phyloP scores from a whole-genome alignment of 2,888 invertebrate species.

The Notodonta ziczac region DNA sequence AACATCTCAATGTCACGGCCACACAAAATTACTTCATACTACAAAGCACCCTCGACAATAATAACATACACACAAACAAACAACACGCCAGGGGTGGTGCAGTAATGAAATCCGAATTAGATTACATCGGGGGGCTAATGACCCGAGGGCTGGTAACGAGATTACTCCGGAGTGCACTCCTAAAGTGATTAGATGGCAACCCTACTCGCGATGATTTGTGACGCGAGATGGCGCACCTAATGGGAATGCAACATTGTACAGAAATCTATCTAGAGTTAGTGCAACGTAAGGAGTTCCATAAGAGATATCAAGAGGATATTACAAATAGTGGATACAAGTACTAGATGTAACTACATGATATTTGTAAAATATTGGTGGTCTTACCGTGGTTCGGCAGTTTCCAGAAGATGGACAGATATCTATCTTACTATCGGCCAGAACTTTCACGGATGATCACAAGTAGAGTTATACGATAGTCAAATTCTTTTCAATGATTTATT shows the following conservation, averaged over 20 bases:
- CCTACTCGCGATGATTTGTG: slow-evolving; percentile 56
- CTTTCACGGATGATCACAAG: too few species aligned
- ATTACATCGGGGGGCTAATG: slow-evolving; percentile 66
- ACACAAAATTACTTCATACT: not conserved
- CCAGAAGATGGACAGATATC: too few species aligned
- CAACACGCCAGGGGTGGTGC: slow-evolving; percentile 45
- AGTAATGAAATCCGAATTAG: slow-evolving; percentile 73
- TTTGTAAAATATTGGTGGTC: too few species aligned
- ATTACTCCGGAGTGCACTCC: slow-evolving; percentile 51
- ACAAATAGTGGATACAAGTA: too few species aligned
- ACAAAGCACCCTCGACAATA: slow-evolving; percentile 2
- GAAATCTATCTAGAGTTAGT: not conserved
- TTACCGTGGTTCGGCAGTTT: too few species aligned
- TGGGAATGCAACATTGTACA: not conserved
- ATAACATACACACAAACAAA: slow-evolving; percentile 27
- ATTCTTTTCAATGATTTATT: too few species aligned
- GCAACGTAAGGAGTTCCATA: too few species aligned
- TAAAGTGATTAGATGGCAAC: slow-evolving; percentile 63
- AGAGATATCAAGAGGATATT: too few species aligned
- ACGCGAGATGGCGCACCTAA: slow-evolving; percentile 8
- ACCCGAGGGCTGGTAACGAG: slow-evolving; percentile 59
- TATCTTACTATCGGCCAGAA: too few species aligned
- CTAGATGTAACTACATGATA: too few species aligned
- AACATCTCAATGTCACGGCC: slow-evolving; percentile 2
- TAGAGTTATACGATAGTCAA: too few species aligned